Base-by-base conservation (phyloP, 1,140 invertebrate species). In the Sarcophaga peregrina region DNA sequence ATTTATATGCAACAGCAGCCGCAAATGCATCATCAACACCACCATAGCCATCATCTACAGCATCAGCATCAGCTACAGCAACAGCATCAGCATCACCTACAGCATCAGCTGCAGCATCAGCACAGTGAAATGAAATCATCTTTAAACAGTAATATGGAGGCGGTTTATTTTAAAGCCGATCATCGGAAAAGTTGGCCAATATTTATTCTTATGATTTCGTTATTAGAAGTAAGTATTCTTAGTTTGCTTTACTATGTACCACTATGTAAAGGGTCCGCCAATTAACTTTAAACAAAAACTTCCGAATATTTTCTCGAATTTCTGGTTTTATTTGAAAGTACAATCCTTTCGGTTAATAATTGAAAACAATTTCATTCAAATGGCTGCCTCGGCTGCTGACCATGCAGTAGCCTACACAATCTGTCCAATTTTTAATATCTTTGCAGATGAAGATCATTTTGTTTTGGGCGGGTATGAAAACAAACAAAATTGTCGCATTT, bases 191-290 rank as follows among this genome's bases (percentile, higher is more conserved):
- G 87, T 85, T 89, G 88, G 72, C 97, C 97, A 46, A 91, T 97
- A 80, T 97, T 98, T 91, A 96, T 98, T 86, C 93, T 97, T 72
- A 91, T 95, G 87, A 95, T 97, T 90, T 97, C 96, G 54, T 91
- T 97, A 83, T 92, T 97, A 86, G 96, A 97, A 94, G 96, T 97
- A 87, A 94, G 93, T 92, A 76, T 54, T 20, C 25, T n/a, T 3
- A 68, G 17, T 13, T 81, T 81, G 37, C 47, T 20, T 76, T 1
- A 4, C 47, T 76, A n/a, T n/a, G n/a, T n/a, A n/a, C n/a, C n/a
- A n/a, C n/a, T n/a, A n/a, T n/a, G n/a, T n/a, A n/a, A n/a, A n/a
- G n/a, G n/a, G n/a, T n/a, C n/a, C n/a, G n/a, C n/a, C n/a, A n/a
- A n/a, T n/a, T n/a, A n/a, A n/a, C n/a, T n/a, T n/a, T n/a, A n/a